These are phyloP conservation scores for Polymixis lichenea DNA, from an alignment of 2,888 invertebrate species.

Conservation along the genomic window DNA sequence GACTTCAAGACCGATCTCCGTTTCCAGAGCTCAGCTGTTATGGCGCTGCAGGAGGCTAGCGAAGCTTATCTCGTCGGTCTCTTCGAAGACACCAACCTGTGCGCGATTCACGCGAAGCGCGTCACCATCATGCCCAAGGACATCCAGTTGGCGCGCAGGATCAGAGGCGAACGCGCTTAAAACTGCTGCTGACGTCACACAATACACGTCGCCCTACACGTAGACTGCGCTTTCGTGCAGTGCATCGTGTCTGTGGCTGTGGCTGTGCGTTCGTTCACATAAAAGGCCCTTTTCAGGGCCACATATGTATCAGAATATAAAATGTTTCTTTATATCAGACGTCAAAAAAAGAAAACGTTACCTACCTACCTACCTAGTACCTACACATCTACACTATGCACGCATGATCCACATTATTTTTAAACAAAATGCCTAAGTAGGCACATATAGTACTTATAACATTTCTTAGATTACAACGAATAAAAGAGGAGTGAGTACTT, in stretches of 20 bases:
- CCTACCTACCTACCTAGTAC: too few relatives aligned
- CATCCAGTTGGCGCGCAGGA: constrained; percentile 98
- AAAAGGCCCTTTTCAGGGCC: constrained; percentile 13
- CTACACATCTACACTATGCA: too few relatives aligned
- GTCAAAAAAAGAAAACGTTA: too few relatives aligned
- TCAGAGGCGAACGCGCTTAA: constrained; percentile 98
- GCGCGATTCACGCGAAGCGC: constrained; percentile 99
- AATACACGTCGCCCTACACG: not conserved
- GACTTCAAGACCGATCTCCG: constrained; percentile 96
- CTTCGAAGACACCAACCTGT: constrained; percentile 99
- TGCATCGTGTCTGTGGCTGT: constrained; percentile 11
- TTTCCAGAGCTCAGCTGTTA: constrained; percentile 92
- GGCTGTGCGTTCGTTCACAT: constrained; percentile 5
- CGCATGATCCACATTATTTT: too few relatives aligned
- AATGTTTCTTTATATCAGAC: too few relatives aligned
- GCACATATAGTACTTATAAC: too few relatives aligned
- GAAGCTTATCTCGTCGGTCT: constrained; percentile 98
- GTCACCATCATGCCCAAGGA: constrained; percentile 99
- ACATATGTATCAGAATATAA: too few relatives aligned
- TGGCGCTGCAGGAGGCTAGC: constrained; percentile 95
- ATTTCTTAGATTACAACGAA: too few relatives aligned
- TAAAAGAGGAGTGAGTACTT: too few relatives aligned
- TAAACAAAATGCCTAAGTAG: too few relatives aligned
- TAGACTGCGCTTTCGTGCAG: constrained; percentile 6
- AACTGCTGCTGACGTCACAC: constrained; percentile 68